phyloP scores from a whole-genome alignment of 2,888 invertebrate species.

The Lycaena phlaeas region DNA sequence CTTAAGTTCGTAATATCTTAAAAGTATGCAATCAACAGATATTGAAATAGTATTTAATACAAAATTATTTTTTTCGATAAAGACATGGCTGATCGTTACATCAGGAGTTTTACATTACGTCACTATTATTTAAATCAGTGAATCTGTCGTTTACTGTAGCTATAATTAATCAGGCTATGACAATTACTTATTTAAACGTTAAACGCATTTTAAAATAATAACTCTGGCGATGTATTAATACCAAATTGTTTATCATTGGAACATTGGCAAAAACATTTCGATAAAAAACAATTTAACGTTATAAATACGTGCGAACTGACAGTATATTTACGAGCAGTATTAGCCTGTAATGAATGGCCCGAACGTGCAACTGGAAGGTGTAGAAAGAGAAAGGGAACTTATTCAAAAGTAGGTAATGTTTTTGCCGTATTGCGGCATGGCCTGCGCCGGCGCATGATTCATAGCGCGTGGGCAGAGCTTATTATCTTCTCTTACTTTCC shows the following conservation, averaged over 20 bases:
- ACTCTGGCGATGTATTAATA: too few species aligned
- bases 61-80: too few species aligned
- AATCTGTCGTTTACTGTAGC: too few species aligned
- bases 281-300: neutral
- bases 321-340: conserved; percentile 15
- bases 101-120: too few species aligned
- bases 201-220: too few species aligned
- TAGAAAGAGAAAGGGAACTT: conserved; percentile 72
- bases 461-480: conserved; percentile 64
- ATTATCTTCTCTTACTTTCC: conserved; percentile 59
- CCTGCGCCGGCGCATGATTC: conserved; percentile 51
- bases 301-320: neutral
- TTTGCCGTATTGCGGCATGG: conserved; percentile 54
- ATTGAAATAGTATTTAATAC: too few species aligned
- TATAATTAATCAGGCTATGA: too few species aligned
- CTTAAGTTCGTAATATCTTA: too few species aligned
- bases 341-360: conserved; percentile 46
- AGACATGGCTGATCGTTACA: too few species aligned
- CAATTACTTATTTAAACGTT: too few species aligned
- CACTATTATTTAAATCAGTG: neutral
- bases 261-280: neutral
- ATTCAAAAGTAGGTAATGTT: conserved; percentile 73
- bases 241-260: too few species aligned
- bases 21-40: too few species aligned
- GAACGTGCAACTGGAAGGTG: conserved; percentile 49